Evolutionary conservation across 2,797 vertebrate genomes (phyloP), one percentile per base, ranked within the genome.

Genomic region (Pterois miles): DNA sequence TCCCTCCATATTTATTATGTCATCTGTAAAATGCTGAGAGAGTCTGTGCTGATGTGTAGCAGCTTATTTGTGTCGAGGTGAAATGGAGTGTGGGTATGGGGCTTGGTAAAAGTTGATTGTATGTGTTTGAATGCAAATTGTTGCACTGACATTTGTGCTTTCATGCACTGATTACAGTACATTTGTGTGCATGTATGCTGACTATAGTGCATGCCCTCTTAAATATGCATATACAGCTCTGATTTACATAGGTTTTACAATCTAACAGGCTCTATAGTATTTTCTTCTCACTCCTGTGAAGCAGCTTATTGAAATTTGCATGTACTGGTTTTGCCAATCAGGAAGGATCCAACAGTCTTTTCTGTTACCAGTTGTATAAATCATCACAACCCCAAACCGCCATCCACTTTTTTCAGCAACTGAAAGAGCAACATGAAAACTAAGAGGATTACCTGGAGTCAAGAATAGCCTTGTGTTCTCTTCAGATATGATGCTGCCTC

Each of bases 381-480:
- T 83, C 29, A 43, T 79, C 57, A 53, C 23, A 74, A 74, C 14
- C 25, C 40, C 18, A 70, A 69, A 25, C 29, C 2, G 0, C 62
- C 60, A 54, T 76, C 6, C 29, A 57, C 46, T 66, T 73, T 67
- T 53, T 73, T 40, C 6, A 63, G 33, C 62, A 40, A 40, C 62
- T 77, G 23, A 57, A 78, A 68, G 22, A 71, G 13, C 31, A 65
- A 74, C 38, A 65, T 46, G 5, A 29, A 60, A 72, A 64, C 57
- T 64, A 71, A 72, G 64, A 77, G 70, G 82, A 85, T 86, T 85
- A 78, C 71, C 71, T 76, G 18, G 23, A 40, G 31, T 63, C 50
- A 76, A 80, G 66, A 77, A 84, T 77, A 76, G 75, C 75, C 33
- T 52, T 13, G 71, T 78, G 62, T 76, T 88, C 46, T 65, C 58